Evolutionary conservation across 2,113 vertebrate species (phyloP).

Genomic region (Enhydra lutris): DNA sequence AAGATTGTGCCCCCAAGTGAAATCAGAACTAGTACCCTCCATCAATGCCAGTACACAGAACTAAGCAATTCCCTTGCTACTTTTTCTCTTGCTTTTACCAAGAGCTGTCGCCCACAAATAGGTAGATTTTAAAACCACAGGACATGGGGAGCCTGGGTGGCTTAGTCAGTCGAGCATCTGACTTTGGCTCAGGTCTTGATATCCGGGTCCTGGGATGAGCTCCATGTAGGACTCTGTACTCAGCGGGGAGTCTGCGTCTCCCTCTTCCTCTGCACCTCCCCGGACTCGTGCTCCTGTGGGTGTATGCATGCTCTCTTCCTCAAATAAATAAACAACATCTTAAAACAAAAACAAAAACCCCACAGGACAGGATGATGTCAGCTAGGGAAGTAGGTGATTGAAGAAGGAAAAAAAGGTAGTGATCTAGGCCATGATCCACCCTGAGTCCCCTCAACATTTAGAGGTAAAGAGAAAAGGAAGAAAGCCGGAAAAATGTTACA

Average conservation of each 20-base stretch:
- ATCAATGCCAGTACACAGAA: not conserved
- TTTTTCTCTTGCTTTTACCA: not conserved
- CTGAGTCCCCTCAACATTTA: not conserved
- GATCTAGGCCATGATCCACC: not conserved
- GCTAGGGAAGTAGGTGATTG: not conserved
- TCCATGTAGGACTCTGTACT: not conserved
- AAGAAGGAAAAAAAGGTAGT: not conserved
- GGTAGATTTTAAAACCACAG: not conserved
- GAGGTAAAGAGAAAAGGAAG: not conserved
- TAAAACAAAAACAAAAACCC: not conserved
- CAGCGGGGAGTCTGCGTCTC: not conserved
- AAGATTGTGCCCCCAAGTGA: not conserved
- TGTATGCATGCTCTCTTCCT: not conserved
- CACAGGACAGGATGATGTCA: not conserved
- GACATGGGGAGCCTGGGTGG: not conserved
- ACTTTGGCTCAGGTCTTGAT: not conserved
- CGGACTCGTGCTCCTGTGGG: accelerated
- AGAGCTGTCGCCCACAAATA: not conserved
- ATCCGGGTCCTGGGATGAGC: not conserved
- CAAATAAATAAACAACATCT: not conserved
- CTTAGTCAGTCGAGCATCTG: not conserved
- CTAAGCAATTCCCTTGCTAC: not conserved
- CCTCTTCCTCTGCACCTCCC: not conserved
- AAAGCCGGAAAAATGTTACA: not conserved
- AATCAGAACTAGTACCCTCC: not conserved